phyloP scores from a whole-genome alignment of 2,113 vertebrate genomes.

The Strix uralensis region DNA sequence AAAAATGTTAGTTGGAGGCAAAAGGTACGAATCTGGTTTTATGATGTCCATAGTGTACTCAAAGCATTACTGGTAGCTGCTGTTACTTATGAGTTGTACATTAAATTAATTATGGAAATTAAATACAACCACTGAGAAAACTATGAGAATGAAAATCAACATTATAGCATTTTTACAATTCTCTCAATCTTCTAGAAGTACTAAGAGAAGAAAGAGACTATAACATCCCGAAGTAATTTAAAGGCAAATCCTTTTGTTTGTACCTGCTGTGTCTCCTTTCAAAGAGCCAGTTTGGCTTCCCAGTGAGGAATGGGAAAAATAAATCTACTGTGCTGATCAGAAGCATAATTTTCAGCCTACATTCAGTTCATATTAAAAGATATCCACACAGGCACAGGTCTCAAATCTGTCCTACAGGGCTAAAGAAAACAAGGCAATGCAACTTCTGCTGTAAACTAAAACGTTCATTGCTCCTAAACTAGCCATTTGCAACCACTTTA shows the following conservation, averaged over 20 bases:
- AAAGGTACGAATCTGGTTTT: background rate
- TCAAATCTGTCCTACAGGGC: background rate
- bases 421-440: constrained; percentile 50
- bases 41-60: background rate
- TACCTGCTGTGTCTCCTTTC: background rate
- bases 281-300: background rate
- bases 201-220: background rate
- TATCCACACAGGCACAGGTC: background rate
- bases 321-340: constrained; percentile 7
- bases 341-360: constrained; percentile 39
- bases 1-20: background rate
- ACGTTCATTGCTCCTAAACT: constrained; percentile 37
- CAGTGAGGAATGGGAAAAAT: constrained; percentile 17
- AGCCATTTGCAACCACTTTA: background rate
- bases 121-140: background rate
- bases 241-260: background rate
- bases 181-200: background rate
- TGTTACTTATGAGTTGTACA: background rate
- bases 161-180: background rate
- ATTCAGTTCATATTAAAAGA: constrained; percentile 50
- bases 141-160: background rate
- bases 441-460: constrained; percentile 10
- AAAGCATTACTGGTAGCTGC: background rate
- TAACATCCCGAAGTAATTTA: constrained; percentile 19
- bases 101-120: background rate